Evolutionary conservation across 2,888 invertebrate species (phyloP), one percentile per base, ranked within the genome.

Genomic region (Hemistola chrysoprasaria): DNA sequence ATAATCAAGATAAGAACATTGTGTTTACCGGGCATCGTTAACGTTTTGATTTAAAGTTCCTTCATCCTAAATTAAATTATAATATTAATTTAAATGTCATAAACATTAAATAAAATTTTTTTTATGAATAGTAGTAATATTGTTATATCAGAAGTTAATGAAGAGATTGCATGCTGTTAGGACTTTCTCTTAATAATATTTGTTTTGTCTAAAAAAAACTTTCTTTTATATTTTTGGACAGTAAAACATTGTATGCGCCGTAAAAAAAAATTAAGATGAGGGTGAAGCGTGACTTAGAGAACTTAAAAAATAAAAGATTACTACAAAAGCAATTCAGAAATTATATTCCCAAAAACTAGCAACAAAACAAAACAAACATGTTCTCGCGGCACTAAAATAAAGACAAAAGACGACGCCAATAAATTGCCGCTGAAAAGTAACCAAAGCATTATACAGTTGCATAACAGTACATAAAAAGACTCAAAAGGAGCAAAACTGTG

Each of bases 401-500:
- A 86, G 81, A 84, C 79, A 83, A 82, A 85, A 78, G 79, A 73
- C 78, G 75, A 71, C 75, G 65, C 65, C 70, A 67, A 82, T 86
- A 86, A 87, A 85, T 86, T 78, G 63, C 69, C 68, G 70, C 75
- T 82, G 81, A 86, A 85, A 86, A 86, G 84, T 84, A 84, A 86
- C 82, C 80, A 84, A 84, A 85, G 78, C 80, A 76, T 80, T 81
- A 82, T 83, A 84, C 85, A 83, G 82, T 85, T 86, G 86, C 86
- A 87, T 82, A 87, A 86, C 83, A 85, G 82, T 85, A 86, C 85
- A 86, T 83, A 86, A 87, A 84, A 82, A 77, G 74, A 67, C 66
- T 73, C 68, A 83, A 85, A 83, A 82, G 74, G 78, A 84, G 71
- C 75, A 84, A 78, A 85, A 79, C 79, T 73, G 71, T 71, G 77